Evolutionary conservation across 2,797 vertebrate species (phyloP).

Genomic region (Oreortyx pictus): DNA sequence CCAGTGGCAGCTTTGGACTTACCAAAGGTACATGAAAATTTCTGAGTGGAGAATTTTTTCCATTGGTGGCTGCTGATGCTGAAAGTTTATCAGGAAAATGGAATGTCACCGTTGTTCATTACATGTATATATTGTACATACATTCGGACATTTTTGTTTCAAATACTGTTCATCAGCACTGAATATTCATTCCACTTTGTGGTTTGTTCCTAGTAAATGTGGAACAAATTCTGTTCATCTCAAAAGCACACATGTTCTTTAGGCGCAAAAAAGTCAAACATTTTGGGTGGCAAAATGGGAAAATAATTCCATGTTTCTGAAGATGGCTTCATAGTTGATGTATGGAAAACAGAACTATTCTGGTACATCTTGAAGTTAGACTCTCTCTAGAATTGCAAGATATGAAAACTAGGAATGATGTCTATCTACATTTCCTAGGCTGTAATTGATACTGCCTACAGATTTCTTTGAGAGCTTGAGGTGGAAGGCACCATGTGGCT

Average conservation of each 20-base stretch:
- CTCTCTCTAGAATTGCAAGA: background rate
- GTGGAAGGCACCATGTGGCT: slow-evolving; percentile 25
- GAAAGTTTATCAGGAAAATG: background rate
- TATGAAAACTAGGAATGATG: background rate
- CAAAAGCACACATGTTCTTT: background rate
- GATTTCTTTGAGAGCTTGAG: slow-evolving; percentile 32
- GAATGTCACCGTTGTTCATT: background rate
- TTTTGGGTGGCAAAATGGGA: background rate
- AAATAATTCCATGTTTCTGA: background rate
- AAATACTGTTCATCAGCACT: background rate
- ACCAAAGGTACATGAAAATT: background rate
- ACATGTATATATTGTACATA: background rate
- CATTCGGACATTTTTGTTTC: background rate
- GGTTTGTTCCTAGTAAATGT: background rate
- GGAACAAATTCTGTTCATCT: background rate
- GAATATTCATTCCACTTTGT: background rate
- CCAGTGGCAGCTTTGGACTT: background rate
- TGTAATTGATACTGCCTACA: slow-evolving; percentile 10
- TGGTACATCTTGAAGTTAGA: background rate
- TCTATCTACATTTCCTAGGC: background rate
- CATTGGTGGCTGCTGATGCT: background rate
- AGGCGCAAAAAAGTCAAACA: background rate
- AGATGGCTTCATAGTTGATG: background rate
- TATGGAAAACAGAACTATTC: background rate
- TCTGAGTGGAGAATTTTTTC: background rate